These are phyloP conservation scores for Lathronympha strigana DNA, from an alignment of 2,888 invertebrate genomes.

Conservation along the genomic window DNA sequence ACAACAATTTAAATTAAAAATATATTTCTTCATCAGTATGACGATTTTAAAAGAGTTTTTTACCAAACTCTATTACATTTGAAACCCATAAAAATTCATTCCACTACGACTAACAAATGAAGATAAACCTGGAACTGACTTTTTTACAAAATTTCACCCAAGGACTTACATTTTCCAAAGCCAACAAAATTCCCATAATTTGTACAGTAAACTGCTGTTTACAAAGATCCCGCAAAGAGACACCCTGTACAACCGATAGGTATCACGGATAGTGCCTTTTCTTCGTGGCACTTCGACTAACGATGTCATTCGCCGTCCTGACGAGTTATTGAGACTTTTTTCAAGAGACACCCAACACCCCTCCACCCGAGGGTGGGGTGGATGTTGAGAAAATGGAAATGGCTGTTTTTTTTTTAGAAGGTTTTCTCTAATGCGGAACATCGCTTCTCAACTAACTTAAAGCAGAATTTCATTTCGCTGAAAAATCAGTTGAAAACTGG, in stretches of 20 bases:
- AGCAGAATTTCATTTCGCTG: too few species aligned
- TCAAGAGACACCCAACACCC: conserved; percentile 68
- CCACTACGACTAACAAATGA: too few species aligned
- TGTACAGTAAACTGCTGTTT: neutral
- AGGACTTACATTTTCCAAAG: neutral
- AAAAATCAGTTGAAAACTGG: too few species aligned
- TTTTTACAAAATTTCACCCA: neutral
- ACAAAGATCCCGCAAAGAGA: conserved; percentile 6
- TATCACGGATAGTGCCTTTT: conserved; percentile 80
- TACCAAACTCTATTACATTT: too few species aligned
- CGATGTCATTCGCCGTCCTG: conserved; percentile 81
- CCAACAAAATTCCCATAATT: neutral
- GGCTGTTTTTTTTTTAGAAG: conserved; percentile 36
- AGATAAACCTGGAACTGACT: too few species aligned
- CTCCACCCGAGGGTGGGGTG: conserved; percentile 46
- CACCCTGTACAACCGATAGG: conserved; percentile 70
- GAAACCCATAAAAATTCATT: too few species aligned
- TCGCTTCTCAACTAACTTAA: too few species aligned
- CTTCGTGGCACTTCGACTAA: conserved; percentile 80
- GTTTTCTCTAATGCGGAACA: too few species aligned
- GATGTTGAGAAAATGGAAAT: conserved; percentile 50
- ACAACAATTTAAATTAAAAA: too few species aligned
- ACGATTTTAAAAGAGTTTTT: too few species aligned
- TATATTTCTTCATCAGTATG: too few species aligned
- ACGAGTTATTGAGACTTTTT: conserved; percentile 83